phyloP scores from a whole-genome alignment of 2,888 invertebrate species.

The Ctena decussata region DNA sequence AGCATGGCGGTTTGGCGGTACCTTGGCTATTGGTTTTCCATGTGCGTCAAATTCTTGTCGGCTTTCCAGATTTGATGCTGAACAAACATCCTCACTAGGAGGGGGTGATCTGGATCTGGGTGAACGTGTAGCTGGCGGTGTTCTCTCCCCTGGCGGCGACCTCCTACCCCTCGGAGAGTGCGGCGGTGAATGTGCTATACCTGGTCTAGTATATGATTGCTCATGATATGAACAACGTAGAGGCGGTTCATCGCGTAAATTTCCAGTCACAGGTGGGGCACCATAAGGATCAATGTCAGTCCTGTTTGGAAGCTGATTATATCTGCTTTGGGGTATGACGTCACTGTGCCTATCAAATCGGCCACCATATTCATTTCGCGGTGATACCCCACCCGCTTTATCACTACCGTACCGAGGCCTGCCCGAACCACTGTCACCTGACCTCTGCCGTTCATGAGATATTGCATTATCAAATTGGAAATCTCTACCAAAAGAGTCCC shows the following conservation, averaged over 20 bases:
- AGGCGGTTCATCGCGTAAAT: not conserved
- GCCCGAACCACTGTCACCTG: conserved; percentile 48
- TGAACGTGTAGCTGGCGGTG: conserved; percentile 45
- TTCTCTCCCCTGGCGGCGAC: conserved; percentile 44
- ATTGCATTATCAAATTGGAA: conserved; percentile 58
- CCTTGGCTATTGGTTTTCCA: conserved; percentile 80
- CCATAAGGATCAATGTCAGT: not conserved
- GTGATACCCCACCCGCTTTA: conserved; percentile 25
- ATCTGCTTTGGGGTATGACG: conserved; percentile 30
- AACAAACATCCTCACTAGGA: conserved; percentile 68
- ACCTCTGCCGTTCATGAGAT: conserved; percentile 54
- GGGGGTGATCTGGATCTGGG: conserved; percentile 33
- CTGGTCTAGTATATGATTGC: conserved; percentile 23
- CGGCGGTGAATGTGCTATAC: conserved; percentile 29
- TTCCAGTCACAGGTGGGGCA: conserved; percentile 28
- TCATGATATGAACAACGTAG: not conserved
- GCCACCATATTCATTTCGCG: conserved; percentile 43
- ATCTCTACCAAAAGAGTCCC: conserved; percentile 57
- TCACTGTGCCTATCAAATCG: conserved; percentile 37
- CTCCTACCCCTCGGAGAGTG: conserved; percentile 46
- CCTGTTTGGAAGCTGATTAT: not conserved
- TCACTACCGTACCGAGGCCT: conserved; percentile 19
- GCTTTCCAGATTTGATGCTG: conserved; percentile 80
- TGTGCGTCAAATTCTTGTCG: conserved; percentile 62
- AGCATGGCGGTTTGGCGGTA: conserved; percentile 79